These are phyloP conservation scores for Ochropleura leucogaster DNA, from an alignment of 2,888 invertebrate species.

Conservation along the genomic window DNA sequence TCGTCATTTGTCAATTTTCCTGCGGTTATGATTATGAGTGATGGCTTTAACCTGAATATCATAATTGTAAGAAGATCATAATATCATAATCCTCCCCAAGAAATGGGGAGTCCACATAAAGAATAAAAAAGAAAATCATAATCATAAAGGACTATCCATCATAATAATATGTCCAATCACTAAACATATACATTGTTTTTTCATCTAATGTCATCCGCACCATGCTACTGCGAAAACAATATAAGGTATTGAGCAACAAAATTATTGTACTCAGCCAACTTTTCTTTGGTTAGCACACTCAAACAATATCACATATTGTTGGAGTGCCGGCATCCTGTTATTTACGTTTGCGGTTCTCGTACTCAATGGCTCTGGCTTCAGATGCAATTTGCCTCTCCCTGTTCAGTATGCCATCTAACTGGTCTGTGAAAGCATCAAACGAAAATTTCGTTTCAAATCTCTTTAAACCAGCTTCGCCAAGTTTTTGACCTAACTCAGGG, in stretches of 20 bases:
- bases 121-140: too few species aligned
- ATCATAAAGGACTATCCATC: too few species aligned
- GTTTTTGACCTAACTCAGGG: conserved; percentile 90
- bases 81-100: too few species aligned
- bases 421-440: conserved; percentile 94
- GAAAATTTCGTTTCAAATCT: conserved; percentile 96
- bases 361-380: conserved; percentile 83
- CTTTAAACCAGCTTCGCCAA: conserved; percentile 94
- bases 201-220: too few species aligned
- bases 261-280: conserved; percentile 22
- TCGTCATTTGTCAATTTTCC: too few species aligned
- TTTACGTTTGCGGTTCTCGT: conserved; percentile 84
- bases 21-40: too few species aligned
- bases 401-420: conserved; percentile 91
- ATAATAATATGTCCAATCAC: too few species aligned
- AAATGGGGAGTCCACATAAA: too few species aligned
- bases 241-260: conserved; percentile 19
- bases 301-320: conserved; percentile 88
- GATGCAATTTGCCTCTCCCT: conserved; percentile 85
- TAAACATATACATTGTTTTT: too few species aligned
- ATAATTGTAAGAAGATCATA: too few species aligned
- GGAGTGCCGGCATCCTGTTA: conserved; percentile 84
- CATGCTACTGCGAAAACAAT: too few species aligned
- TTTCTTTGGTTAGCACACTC: conserved; percentile 78
- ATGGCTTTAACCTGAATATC: too few species aligned